Evolutionary conservation across 1,140 invertebrate species (phyloP), one percentile per base, ranked within the genome.

Genomic region (Achatina immaculata): DNA sequence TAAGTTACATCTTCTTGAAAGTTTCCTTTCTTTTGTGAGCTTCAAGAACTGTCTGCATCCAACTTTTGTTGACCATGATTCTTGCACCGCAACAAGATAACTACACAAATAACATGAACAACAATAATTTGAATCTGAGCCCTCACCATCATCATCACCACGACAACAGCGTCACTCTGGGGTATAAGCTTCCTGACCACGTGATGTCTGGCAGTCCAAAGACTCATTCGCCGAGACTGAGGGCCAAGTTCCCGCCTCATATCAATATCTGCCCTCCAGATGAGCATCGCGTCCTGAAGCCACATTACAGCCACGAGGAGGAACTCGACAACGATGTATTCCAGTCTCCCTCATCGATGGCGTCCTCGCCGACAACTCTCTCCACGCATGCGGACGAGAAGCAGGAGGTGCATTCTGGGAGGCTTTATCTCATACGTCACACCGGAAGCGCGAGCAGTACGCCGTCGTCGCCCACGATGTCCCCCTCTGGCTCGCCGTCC

Each of bases 321-420:
- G 76, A 68, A 6, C 65, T 78, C 9, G 76, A 78, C 62, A 78
- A 78, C 34, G 76, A 78, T 9, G 65, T 68, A n/a, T 78, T 68
- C 51, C 75, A 42, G 34, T 11, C 75, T n/a, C 7, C 7, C 11
- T 14, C 7, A 11, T 38, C 75, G 7, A 21, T 6, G 16, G n/a
- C 76, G n/a, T 45, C 76, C 16, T 68, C 42, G 1, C 62, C 58
- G 1, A 43, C 62, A 3, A 7, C 24, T 24, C 28, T 38, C 9
- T n/a, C 55, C 2, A 34, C 40, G 9, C 1, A 4, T 21, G 68
- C 76, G 0, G 76, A 78, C 6, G 76, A 78, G 31, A 78, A 78
- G 24, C 62, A 78, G 62, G 76, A 78, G 36, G 76, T 78, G 34
- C 48, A 78, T 42, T 66, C 76, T 48, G 78, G 78, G 43, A 71